These are phyloP conservation scores for Haliclona indistincta DNA, from an alignment of 37 sponge, comb jelly and placozoan species.

Conservation along the genomic window DNA sequence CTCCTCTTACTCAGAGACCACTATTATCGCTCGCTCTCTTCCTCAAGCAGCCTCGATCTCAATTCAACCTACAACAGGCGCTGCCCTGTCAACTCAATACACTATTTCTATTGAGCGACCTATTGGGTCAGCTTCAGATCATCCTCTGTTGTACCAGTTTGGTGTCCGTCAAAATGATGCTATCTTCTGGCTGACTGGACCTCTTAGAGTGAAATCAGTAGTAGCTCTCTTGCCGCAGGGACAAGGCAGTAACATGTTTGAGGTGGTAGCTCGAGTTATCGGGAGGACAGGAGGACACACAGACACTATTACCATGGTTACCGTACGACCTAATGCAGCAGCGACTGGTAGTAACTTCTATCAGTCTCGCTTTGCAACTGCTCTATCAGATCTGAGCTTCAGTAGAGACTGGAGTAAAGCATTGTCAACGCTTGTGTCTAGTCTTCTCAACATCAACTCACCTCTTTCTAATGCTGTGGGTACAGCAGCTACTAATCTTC, in stretches of 20 bases:
- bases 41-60: constrained; percentile 14
- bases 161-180: constrained; percentile 29
- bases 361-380: background rate
- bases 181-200: constrained; percentile 61
- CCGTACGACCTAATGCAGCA: background rate
- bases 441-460: constrained; percentile 8
- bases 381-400: background rate
- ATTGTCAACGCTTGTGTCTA: constrained; percentile 10
- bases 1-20: constrained; percentile 11
- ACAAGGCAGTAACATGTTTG: background rate
- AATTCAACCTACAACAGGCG: constrained; percentile 47
- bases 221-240: constrained; percentile 41
- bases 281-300: constrained; percentile 38
- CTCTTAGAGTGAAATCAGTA: background rate
- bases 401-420: constrained; percentile 40
- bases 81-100: constrained; percentile 48
- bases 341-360: background rate
- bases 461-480: background rate
- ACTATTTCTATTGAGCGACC: constrained; percentile 16
- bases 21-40: constrained; percentile 27
- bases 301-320: constrained; percentile 5
- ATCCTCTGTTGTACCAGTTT: constrained; percentile 60
- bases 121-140: constrained; percentile 7
- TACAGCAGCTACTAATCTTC: constrained; percentile 1
- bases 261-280: constrained; percentile 25